Evolutionary conservation across 2,113 vertebrate genomes (phyloP).

Genomic region (Siniperca knerii): DNA sequence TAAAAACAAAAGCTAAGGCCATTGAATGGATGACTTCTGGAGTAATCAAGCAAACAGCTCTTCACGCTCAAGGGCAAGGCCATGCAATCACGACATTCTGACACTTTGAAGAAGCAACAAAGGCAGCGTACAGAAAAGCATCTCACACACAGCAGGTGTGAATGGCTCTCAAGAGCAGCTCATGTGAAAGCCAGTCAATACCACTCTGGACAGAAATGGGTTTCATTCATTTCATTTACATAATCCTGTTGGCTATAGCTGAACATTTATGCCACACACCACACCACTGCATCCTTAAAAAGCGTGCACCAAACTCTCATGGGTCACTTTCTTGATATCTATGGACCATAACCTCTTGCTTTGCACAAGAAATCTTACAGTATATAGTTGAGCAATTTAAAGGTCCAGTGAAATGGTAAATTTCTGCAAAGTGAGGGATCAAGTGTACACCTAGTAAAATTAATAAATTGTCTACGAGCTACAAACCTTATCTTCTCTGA

Average conservation of each 20-base stretch:
- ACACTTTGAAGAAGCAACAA: conserved; percentile 37
- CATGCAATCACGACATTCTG: conserved; percentile 25
- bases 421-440: too few relatives aligned
- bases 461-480: background rate
- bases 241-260: background rate
- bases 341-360: background rate
- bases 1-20: conserved; percentile 33
- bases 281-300: background rate
- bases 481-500: background rate
- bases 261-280: background rate
- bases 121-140: conserved; percentile 4
- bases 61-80: conserved; percentile 53
- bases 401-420: background rate
- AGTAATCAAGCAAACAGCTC: conserved; percentile 52
- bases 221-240: conserved; percentile 12
- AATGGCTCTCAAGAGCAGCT: conserved; percentile 42
- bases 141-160: conserved; percentile 25
- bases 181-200: conserved; percentile 35
- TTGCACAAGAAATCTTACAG: background rate
- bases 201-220: conserved; percentile 20
- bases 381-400: background rate
- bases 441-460: background rate
- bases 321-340: background rate
- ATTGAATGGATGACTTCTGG: conserved; percentile 37
- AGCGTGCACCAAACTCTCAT: background rate